Base-by-base conservation (phyloP, 2,797 vertebrate species). In the Lepilemur ruficaudatus region DNA sequence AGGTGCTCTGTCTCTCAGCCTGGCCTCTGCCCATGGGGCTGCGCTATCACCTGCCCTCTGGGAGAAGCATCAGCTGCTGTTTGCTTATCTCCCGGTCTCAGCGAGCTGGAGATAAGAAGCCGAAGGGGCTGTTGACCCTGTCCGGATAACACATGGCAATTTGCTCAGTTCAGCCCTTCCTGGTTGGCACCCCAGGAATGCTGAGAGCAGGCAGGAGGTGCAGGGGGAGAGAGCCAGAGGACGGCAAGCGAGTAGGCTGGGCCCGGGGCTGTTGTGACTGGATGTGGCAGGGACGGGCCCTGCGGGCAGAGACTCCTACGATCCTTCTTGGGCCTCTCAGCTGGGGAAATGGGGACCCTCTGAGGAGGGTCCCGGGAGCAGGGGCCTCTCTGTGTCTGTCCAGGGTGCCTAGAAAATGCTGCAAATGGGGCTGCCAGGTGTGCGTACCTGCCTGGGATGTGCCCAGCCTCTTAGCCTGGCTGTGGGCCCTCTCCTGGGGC, bases 61-160 rank as follows among this genome's bases (percentile, higher is more conserved):
- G 93, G 97, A 98, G 83, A 61, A 8, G 3, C 2, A 11, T 41
- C 97, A 97, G 97, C 96, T 97, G 98, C 85, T 93, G 90, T 92
- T 97, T 84, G 79, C 18, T 25, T 35, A 5, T 57, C 57, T 72
- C 55, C 76, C 2, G 38, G 48, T 61, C 59, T 23, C 18, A 0
- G 23, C 0, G 11, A 75, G 59, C 70, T 7, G 9, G 86, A 94
- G 97, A 98, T 98, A 98, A 97, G 95, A n/a, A 43, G 61, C 85
- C 0, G 13, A 23, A 75, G 52, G 38, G 20, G 28, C 78, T 72
- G 73, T 91, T 80, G 67, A 93, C 91, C 14, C 59, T 15, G 7
- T 86, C 20, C 30, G 32, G 72, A 95, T 97, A 96, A 55, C 7
- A 5, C 1, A 5, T 0, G 7, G 14, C 75, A 2, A 0, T 41